Evolutionary conservation across 2,888 invertebrate species (phyloP), one percentile per base, ranked within the genome.

Genomic region (Drosophila histrio): DNA sequence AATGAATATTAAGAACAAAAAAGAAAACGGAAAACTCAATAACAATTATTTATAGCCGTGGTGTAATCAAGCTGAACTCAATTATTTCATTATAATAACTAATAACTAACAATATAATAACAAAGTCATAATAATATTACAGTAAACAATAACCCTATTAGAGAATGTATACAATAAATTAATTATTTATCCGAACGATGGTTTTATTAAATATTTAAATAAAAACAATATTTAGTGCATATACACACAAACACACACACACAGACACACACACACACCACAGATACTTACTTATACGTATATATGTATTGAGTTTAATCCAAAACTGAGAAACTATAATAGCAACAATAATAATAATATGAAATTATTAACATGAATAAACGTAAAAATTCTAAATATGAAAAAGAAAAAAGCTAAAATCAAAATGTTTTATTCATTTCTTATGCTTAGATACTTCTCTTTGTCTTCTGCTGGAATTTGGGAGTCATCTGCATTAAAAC

Each of bases 321-420:
- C 34, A 61, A 61, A 57, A 58, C 65, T 38, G 61, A 34, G 68
- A 63, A 58, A 53, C 53, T 36, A 69, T 61, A 63, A 56, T 49
- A 66, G 28, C 47, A 54, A 43, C 38, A 62, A 49, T 57, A 59
- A 46, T 39, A 26, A 69, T 62, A 72, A 67, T 75, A 75, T 63
- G 62, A 66, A 67, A 75, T 59, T 75, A 77, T 77, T 79, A 71
- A 74, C 63, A 66, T 79, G 71, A 77, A 78, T 77, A 77, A 77
- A 77, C 75, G 71, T 77, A 79, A 78, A 46, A 38, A 72, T 66
- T 61, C 38, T 47, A 72, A 77, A 63, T 54, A 56, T 52, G 39
- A 50, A 52, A 47, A 58, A 52, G 47, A 26, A 53, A 41, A n/a
- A n/a, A n/a, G n/a, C 8, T 9, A 17, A 21, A 19, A 38, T 26